phyloP scores from a whole-genome alignment of 2,888 invertebrate genomes.

The Macrosoma leucophasiata region DNA sequence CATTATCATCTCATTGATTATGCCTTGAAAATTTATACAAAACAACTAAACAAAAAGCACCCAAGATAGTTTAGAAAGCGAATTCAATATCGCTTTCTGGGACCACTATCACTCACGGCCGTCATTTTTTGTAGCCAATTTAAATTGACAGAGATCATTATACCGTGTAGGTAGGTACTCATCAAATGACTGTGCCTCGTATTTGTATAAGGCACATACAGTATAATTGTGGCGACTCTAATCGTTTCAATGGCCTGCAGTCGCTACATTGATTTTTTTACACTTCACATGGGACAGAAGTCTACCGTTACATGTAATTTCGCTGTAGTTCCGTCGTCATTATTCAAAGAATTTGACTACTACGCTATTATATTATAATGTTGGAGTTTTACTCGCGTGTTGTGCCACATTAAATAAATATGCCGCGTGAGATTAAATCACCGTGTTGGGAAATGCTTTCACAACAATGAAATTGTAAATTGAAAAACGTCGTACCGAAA shows the following conservation, averaged over 20 bases:
- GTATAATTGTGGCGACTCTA: slow-evolving; percentile 52
- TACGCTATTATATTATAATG: slow-evolving; percentile 29
- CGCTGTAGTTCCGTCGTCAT: slow-evolving; percentile 35
- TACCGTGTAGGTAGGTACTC: slow-evolving; percentile 28
- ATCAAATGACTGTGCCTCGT: slow-evolving; percentile 42
- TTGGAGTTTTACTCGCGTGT: slow-evolving; percentile 32
- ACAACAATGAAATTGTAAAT: slow-evolving; percentile 12
- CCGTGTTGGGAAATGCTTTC: slow-evolving; percentile 19
- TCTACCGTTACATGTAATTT: slow-evolving; percentile 40
- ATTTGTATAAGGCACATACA: slow-evolving; percentile 38
- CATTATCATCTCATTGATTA: slow-evolving; percentile 33
- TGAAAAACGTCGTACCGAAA: too few species aligned
- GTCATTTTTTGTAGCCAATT: slow-evolving; percentile 42
- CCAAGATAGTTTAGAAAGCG: slow-evolving; percentile 43
- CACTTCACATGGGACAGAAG: slow-evolving; percentile 25
- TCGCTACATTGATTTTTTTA: slow-evolving; percentile 45
- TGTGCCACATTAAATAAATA: slow-evolving; percentile 31
- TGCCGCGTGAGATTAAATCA: slow-evolving; percentile 30
- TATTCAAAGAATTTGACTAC: slow-evolving; percentile 29
- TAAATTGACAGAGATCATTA: slow-evolving; percentile 32
- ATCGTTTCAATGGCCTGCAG: slow-evolving; percentile 38
- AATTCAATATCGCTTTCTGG: slow-evolving; percentile 32
- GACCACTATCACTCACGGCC: slow-evolving; percentile 32
- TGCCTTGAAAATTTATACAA: slow-evolving; percentile 28
- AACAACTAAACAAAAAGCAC: slow-evolving; percentile 27